Evolutionary conservation across 2,113 vertebrate species (phyloP).

Genomic region (Poeciliopsis turrubarensis): DNA sequence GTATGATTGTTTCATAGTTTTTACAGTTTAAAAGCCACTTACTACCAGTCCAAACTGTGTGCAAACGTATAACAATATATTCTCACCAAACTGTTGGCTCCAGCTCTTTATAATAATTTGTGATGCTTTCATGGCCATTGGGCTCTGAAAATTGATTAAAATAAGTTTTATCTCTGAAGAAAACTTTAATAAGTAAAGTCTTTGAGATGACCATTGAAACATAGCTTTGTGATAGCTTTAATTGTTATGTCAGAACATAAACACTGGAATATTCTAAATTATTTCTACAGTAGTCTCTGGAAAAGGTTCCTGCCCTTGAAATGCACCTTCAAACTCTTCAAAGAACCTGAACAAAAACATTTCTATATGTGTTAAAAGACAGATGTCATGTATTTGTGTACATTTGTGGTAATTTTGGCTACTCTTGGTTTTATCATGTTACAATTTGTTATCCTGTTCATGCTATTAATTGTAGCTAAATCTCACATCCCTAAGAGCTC

Average conservation of each 20-base stretch:
- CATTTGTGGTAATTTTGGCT: background rate
- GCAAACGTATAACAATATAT: too few species aligned
- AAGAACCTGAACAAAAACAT: background rate
- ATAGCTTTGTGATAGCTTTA: background rate
- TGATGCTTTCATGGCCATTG: background rate
- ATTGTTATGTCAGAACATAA: background rate
- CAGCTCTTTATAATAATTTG: background rate
- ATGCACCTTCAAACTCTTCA: background rate
- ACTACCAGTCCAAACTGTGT: too few species aligned
- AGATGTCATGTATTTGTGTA: too few species aligned
- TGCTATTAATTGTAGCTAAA: background rate
- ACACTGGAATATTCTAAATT: background rate
- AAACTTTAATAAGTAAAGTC: too few species aligned
- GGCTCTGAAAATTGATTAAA: background rate
- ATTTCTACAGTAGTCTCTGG: background rate
- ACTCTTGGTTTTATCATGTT: background rate
- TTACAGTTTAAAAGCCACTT: too few species aligned
- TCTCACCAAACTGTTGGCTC: background rate
- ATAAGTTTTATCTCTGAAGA: background rate
- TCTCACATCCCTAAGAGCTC: conserved; percentile 19
- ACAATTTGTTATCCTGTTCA: background rate
- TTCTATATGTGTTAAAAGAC: too few species aligned
- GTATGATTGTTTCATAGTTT: too few species aligned
- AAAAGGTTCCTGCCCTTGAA: background rate
- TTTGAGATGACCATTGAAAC: background rate